Evolutionary conservation across 2,113 vertebrate species (phyloP).

Genomic region (Sorex araneus): DNA sequence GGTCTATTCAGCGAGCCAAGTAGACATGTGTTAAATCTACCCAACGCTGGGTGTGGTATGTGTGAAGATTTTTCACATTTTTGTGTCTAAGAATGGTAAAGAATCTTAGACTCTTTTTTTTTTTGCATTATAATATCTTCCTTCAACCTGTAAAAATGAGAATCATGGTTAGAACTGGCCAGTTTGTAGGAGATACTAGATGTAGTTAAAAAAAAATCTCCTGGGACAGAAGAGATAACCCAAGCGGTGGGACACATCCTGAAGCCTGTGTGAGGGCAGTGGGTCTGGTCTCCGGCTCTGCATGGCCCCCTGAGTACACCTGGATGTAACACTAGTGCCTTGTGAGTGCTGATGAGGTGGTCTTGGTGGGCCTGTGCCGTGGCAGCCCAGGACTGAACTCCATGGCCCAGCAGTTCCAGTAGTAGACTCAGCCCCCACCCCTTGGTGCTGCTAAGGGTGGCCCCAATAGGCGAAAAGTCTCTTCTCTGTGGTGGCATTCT

Average conservation of each 20-base stretch:
- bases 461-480: too few relatives aligned
- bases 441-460: too few relatives aligned
- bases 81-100: constrained; percentile 38
- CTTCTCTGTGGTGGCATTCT: neutral
- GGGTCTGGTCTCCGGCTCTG: too few relatives aligned
- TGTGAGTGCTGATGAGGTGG: too few relatives aligned
- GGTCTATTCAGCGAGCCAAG: constrained; percentile 8
- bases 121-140: neutral
- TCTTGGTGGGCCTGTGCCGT: too few relatives aligned
- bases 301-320: too few relatives aligned
- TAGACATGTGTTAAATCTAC: neutral
- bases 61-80: constrained; percentile 26
- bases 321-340: too few relatives aligned
- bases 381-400: too few relatives aligned
- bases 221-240: too few relatives aligned
- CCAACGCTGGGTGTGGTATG: neutral
- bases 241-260: too few relatives aligned
- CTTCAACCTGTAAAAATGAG: neutral
- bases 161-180: neutral
- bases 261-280: too few relatives aligned
- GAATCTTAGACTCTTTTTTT: neutral
- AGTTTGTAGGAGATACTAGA: neutral
- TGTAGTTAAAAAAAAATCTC: neutral
- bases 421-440: neutral
- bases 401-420: too few relatives aligned